Evolutionary conservation across 1,140 invertebrate genomes (phyloP).

Genomic region (Riptortus pedestris): DNA sequence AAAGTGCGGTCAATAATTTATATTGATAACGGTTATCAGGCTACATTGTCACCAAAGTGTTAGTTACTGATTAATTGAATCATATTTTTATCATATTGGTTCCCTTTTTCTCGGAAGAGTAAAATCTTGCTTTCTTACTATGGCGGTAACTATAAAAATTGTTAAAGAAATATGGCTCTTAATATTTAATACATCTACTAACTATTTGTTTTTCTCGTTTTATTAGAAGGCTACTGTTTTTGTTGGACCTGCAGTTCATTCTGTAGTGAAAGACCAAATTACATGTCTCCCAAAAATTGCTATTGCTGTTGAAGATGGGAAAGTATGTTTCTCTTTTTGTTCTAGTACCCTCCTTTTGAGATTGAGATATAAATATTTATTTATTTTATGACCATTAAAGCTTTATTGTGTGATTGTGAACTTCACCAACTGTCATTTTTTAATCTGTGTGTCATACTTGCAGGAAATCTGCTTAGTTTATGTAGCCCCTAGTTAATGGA

Average conservation of each 20-base stretch:
- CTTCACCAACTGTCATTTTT: background rate
- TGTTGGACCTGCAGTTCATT: slow-evolving; percentile 20
- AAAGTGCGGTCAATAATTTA: no score
- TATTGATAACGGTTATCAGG: no score
- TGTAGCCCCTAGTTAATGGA: background rate
- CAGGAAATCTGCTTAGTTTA: background rate
- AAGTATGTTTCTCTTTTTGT: slow-evolving; percentile 5
- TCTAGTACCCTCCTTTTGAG: background rate
- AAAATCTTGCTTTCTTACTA: no score
- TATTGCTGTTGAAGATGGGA: slow-evolving; percentile 22
- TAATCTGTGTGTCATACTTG: background rate
- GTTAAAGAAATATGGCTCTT: no score
- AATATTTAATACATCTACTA: no score
- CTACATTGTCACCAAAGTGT: no score
- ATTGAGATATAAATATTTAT: background rate
- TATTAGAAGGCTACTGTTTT: slow-evolving; percentile 14
- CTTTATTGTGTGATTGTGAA: background rate
- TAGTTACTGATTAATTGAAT: no score
- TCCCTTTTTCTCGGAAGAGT: no score
- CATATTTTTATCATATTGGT: no score
- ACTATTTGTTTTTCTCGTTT: no score
- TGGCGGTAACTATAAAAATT: no score
- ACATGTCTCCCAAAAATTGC: background rate
- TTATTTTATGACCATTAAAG: background rate
- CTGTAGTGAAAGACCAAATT: background rate